Evolutionary conservation across 2,888 invertebrate species (phyloP).

Genomic region (Drosophila nr. perissopoda): DNA sequence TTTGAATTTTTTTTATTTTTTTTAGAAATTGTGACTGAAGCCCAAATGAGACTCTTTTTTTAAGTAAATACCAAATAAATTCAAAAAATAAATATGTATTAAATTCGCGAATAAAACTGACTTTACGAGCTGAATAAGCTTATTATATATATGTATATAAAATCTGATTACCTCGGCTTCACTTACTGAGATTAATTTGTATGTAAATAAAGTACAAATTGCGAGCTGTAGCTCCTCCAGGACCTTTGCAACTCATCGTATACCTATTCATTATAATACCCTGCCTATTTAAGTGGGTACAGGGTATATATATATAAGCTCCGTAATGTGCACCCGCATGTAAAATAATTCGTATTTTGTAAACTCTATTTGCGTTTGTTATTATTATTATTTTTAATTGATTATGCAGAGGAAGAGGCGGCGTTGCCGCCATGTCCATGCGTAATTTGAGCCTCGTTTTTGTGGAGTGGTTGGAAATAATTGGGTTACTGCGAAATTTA

Average conservation of each 20-base stretch:
- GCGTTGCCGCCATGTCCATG: neutral
- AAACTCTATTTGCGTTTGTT: constrained; percentile 59
- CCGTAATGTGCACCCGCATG: constrained; percentile 33
- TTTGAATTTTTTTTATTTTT: neutral
- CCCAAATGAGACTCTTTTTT: too few species aligned
- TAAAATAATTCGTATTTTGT: constrained; percentile 60
- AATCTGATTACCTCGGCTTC: too few species aligned
- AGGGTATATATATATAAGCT: constrained; percentile 16
- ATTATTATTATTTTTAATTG: constrained; percentile 72
- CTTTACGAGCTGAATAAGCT: too few species aligned
- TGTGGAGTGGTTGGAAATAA: constrained; percentile 36
- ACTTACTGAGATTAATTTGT: too few species aligned
- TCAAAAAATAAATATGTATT: too few species aligned
- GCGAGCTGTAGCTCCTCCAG: too few species aligned
- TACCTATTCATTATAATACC: neutral
- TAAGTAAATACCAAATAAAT: too few species aligned
- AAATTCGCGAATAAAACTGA: too few species aligned
- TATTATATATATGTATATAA: too few species aligned
- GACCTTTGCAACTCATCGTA: too few species aligned
- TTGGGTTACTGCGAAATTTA: constrained; percentile 58
- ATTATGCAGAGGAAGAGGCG: constrained; percentile 40
- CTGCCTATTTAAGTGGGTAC: neutral
- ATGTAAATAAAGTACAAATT: too few species aligned
- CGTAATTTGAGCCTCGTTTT: constrained; percentile 29
- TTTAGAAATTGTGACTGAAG: neutral